phyloP scores from a whole-genome alignment of 2,888 invertebrate species.

The Arctia plantaginis region DNA sequence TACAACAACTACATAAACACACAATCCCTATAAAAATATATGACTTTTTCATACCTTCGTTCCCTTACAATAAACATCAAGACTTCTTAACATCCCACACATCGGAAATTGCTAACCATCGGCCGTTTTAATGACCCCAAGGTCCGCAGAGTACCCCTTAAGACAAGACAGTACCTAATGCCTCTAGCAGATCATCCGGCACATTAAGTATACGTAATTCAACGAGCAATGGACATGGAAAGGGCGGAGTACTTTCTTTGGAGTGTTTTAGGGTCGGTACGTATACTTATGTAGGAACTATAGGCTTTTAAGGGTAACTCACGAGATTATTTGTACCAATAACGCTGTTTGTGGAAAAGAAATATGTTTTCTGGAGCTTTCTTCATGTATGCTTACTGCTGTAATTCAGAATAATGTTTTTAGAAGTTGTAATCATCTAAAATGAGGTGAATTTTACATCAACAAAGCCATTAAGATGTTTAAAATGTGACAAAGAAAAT shows the following conservation, averaged over 20 bases:
- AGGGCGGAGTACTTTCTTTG: slow-evolving; percentile 57
- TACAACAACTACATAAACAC: not conserved
- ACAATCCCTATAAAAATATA: slow-evolving; percentile 4
- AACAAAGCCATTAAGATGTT: too few species aligned
- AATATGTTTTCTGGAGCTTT: not conserved
- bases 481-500: not conserved
- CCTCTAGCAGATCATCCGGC: slow-evolving; percentile 63
- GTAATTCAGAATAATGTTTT: not conserved
- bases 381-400: not conserved
- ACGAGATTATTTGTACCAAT: slow-evolving; percentile 7
- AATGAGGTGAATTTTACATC: not conserved
- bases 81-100: slow-evolving; percentile 19
- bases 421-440: not conserved
- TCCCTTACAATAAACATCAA: slow-evolving; percentile 20
- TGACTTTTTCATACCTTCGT: slow-evolving; percentile 1
- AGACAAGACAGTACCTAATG: slow-evolving; percentile 54
- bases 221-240: slow-evolving; percentile 61
- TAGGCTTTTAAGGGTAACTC: slow-evolving; percentile 4
- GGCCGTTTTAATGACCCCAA: slow-evolving; percentile 56
- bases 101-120: slow-evolving; percentile 36
- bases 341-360: not conserved
- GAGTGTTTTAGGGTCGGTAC: slow-evolving; percentile 45
- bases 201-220: slow-evolving; percentile 60
- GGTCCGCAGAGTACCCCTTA: slow-evolving; percentile 47
- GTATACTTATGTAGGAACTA: not conserved